These are phyloP conservation scores for Catharus minimus DNA, from an alignment of 2,113 vertebrate species.

Conservation along the genomic window DNA sequence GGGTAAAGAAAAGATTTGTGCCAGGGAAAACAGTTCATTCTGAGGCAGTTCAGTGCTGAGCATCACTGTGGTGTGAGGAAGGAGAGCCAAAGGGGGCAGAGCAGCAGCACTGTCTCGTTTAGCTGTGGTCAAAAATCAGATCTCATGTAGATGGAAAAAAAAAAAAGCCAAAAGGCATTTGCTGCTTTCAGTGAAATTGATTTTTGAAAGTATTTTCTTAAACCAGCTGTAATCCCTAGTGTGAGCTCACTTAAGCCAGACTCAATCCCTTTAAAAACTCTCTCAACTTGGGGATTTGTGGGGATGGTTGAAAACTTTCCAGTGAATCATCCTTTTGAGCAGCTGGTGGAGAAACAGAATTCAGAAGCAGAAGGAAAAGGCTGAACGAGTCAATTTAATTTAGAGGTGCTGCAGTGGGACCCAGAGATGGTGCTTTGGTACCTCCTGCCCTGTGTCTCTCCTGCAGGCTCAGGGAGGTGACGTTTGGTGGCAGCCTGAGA, in stretches of 20 bases:
- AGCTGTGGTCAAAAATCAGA: neutral
- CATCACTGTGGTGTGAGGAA: neutral
- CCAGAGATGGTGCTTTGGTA: neutral
- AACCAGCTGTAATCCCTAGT: neutral
- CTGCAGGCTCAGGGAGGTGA: neutral
- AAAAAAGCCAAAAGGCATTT: neutral
- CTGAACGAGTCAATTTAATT: neutral
- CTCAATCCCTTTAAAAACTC: constrained; percentile 23
- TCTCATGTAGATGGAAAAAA: neutral
- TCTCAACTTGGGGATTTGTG: neutral
- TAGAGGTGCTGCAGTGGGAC: neutral
- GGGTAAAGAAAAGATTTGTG: neutral
- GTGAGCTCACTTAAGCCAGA: constrained; percentile 16
- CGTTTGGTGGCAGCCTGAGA: neutral
- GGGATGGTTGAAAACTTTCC: neutral
- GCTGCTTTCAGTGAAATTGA: neutral
- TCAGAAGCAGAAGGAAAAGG: neutral
- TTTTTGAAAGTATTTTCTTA: constrained; percentile 23
- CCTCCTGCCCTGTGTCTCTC: neutral
- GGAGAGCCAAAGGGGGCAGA: neutral
- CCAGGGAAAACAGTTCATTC: neutral
- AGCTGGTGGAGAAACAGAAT: neutral
- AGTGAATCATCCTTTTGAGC: neutral
- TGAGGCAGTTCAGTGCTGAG: neutral
- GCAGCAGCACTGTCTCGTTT: neutral